phyloP scores from a whole-genome alignment of 2,888 invertebrate species.

The Lepidochrysops patricia region DNA sequence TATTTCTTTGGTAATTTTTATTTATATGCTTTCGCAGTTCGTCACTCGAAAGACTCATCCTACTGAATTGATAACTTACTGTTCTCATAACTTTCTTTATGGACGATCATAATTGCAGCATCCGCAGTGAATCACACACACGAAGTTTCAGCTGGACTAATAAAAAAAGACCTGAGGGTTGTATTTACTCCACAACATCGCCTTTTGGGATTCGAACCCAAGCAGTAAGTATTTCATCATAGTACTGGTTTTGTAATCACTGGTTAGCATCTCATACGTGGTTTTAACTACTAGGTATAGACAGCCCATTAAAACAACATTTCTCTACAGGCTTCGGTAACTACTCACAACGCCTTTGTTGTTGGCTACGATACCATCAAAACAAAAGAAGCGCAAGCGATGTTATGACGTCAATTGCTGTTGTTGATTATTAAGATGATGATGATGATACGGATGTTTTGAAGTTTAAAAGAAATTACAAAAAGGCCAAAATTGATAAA shows the following conservation, averaged over 20 bases:
- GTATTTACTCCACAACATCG: background rate
- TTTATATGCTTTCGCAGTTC: too few relatives aligned
- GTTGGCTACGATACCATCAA: background rate
- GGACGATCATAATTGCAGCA: too few relatives aligned
- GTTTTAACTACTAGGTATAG: background rate
- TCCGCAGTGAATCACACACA: too few relatives aligned
- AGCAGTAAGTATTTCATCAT: background rate
- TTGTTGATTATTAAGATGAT: background rate
- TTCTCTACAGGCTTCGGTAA: background rate
- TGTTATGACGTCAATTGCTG: conserved; percentile 23
- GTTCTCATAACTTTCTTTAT: too few relatives aligned
- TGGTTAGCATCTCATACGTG: background rate
- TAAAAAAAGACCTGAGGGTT: too few relatives aligned
- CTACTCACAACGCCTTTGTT: background rate
- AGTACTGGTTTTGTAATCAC: background rate
- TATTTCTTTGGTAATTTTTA: too few relatives aligned
- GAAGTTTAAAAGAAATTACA: background rate
- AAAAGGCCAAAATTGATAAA: background rate
- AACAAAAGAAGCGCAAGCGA: conserved; percentile 42
- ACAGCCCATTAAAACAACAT: background rate
- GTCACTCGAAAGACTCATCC: too few relatives aligned
- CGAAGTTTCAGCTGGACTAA: too few relatives aligned
- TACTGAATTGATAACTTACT: too few relatives aligned
- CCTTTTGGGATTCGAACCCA: background rate
- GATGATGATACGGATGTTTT: background rate